phyloP scores from a whole-genome alignment of 2,888 invertebrate species.

The Mesodorylaimus sp. region DNA sequence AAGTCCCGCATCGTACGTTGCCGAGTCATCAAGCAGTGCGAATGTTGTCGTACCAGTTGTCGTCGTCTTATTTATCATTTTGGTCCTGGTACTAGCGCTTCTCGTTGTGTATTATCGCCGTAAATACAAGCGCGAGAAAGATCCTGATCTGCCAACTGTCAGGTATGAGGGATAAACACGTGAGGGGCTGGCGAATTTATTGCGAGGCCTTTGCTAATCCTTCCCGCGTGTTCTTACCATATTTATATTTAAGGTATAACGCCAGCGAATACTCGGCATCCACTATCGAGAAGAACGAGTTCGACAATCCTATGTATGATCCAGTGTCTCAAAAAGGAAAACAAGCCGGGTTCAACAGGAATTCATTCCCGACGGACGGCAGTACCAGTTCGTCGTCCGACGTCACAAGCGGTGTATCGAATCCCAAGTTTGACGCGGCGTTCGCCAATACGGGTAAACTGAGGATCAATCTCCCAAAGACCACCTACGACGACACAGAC shows the following conservation, averaged over 20 bases:
- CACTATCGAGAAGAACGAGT: not conserved
- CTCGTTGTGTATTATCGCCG: slow-evolving; percentile 22
- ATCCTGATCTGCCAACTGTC: slow-evolving; percentile 23
- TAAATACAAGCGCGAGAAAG: slow-evolving; percentile 23
- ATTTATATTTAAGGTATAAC: not conserved
- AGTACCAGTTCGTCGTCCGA: too few species aligned
- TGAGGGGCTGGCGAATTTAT: too few species aligned
- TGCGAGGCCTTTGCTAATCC: too few species aligned
- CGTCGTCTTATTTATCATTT: not conserved
- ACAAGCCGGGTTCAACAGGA: too few species aligned
- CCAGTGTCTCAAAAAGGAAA: not conserved
- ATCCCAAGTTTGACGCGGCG: too few species aligned
- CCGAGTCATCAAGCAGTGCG: not conserved
- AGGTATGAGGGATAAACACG: too few species aligned
- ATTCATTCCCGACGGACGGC: too few species aligned
- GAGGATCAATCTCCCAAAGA: too few species aligned
- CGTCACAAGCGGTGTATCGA: too few species aligned
- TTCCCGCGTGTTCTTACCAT: not conserved
- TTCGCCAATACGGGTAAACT: too few species aligned
- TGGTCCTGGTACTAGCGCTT: slow-evolving; percentile 13
- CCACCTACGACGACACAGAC: too few species aligned
- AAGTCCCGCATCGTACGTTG: not conserved
- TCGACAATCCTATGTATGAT: slow-evolving; percentile 4
- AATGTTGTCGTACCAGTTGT: not conserved
- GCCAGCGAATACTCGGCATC: not conserved